Base-by-base conservation (phyloP, 2,113 vertebrate species). In the Lipophrys pholis region DNA sequence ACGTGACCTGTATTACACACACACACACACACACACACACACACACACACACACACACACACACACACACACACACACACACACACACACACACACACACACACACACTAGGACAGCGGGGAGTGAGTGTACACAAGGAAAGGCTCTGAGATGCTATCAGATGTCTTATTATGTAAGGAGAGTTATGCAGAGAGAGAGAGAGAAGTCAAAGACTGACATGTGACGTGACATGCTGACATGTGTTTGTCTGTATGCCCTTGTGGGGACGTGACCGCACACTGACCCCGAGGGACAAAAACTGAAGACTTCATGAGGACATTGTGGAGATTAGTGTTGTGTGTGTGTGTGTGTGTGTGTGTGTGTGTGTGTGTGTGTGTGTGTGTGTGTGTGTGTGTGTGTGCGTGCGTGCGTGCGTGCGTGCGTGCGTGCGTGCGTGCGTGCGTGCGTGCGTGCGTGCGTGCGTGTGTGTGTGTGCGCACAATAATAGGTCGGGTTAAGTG, bases 401-500 rank as follows among this genome's bases (percentile, higher is more conserved):
- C n/a, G n/a, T 30, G 21, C 4, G 21, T 30, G 21, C 4, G 21
- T 30, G 21, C 4, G 21, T 30, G 21, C n/a, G n/a, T 30, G 21
- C 4, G 21, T 30, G 21, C 4, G 21, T 30, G 21, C 4, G 21
- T 30, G 21, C n/a, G n/a, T n/a, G n/a, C n/a, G n/a, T n/a, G n/a
- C n/a, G n/a, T n/a, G n/a, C n/a, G n/a, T n/a, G n/a, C n/a, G n/a
- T n/a, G n/a, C n/a, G n/a, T 30, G 21, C 4, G 21, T 30, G 21
- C 4, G 21, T 30, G 21, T 30, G 21, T 30, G 21, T 30, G 21
- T 30, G 21, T 30, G 54, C 36, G n/a, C n/a, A n/a, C n/a, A n/a
- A n/a, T n/a, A 55, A 80, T 49, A 36, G 66, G 61, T 59, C 68
- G 80, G 70, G 9, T 84, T 76, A 60, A 76, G 73, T 87, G 77